phyloP scores from a whole-genome alignment of 1,140 invertebrate genomes.

The Eupristina koningsbergeri region DNA sequence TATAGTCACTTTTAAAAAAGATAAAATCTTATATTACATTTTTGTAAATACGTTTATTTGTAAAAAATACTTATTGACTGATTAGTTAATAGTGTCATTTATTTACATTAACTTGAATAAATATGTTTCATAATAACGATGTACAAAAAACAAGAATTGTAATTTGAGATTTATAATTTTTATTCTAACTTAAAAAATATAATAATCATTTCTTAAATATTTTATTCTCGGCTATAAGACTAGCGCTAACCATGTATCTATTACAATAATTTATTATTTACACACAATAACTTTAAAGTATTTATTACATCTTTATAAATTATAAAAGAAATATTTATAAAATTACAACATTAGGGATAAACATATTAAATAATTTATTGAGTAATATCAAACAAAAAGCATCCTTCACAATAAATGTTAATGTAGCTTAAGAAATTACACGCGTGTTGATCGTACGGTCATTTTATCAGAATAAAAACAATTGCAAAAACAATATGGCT shows the following conservation, averaged over 20 bases:
- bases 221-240: conserved; percentile 6
- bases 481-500: too few species aligned
- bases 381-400: too few species aligned
- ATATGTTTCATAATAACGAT: conserved; percentile 26
- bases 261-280: not conserved
- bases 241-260: not conserved
- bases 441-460: too few species aligned
- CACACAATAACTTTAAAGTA: not conserved
- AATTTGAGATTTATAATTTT: not conserved
- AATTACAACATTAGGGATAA: not conserved
- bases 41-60: conserved; percentile 43
- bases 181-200: not conserved
- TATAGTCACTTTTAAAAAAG: conserved; percentile 1
- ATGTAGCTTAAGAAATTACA: too few species aligned
- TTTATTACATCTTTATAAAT: not conserved
- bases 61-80: conserved; percentile 19
- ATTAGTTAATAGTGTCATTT: conserved; percentile 12
- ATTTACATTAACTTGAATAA: not conserved
- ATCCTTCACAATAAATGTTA: too few species aligned
- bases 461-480: too few species aligned
- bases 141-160: conserved; percentile 31
- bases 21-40: conserved; percentile 25
- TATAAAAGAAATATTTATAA: not conserved
- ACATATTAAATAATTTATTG: too few species aligned
- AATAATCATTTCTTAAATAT: not conserved